Conservation (phyloP, 37 sponge, comb jelly and placozoan genomes). For the Lycopodina hypogea region DNA sequence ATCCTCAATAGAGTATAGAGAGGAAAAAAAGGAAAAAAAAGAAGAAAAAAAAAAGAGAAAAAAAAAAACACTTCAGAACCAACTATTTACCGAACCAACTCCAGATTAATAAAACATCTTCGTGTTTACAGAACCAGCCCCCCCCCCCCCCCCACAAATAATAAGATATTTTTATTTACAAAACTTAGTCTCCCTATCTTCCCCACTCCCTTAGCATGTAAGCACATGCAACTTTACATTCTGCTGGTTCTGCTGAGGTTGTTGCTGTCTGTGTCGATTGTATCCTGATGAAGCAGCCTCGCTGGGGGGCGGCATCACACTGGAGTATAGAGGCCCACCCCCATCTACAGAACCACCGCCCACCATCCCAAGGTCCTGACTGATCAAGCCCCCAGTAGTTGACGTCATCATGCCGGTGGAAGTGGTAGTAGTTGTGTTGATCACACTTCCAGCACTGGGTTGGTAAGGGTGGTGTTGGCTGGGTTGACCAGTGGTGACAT, state of each 20-base stretch:
- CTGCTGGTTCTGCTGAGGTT: slow-evolving; percentile 1
- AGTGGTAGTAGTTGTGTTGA: background rate
- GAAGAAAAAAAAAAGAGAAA: no score
- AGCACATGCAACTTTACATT: no score
- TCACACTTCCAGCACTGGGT: background rate
- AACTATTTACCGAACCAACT: no score
- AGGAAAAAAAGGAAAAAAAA: no score
- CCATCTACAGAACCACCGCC: background rate
- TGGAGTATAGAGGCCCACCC: background rate
- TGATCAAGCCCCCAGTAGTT: background rate
- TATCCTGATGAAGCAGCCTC: background rate
- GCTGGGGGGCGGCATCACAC: background rate
- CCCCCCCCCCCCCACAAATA: no score
- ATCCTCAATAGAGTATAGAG: no score
- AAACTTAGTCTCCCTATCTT: no score
- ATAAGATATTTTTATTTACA: no score
- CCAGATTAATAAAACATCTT: no score
- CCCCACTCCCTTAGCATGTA: no score
- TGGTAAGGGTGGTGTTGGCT: slow-evolving; percentile 6
- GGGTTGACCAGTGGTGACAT: slow-evolving; percentile 40
- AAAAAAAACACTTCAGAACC: no score
- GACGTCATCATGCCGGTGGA: background rate
- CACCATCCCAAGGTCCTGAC: background rate
- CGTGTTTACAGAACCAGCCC: no score
- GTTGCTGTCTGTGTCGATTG: background rate